Conservation (phyloP, 2,113 vertebrate genomes). For the Phylloscopus trochilus region DNA sequence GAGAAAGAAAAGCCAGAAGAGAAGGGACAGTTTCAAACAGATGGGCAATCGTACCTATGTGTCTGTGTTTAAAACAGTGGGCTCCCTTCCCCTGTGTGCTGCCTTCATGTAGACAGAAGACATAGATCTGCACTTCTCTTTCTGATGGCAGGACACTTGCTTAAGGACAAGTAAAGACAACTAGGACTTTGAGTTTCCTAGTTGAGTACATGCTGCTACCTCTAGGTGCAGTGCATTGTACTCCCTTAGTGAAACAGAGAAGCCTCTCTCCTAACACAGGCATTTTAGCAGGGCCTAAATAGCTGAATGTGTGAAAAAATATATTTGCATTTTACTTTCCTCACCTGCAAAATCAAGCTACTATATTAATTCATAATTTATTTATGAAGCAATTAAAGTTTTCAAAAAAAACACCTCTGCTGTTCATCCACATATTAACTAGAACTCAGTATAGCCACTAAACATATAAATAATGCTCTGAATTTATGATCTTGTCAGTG, state of each 20-base stretch:
- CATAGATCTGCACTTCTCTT: background rate
- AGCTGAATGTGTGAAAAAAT: background rate
- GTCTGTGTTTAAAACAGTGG: background rate
- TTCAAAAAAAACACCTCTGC: accelerated
- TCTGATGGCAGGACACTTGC: background rate
- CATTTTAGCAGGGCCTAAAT: background rate
- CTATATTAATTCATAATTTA: background rate
- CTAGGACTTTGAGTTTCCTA: background rate
- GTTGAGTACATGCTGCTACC: accelerated
- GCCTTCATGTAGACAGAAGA: background rate
- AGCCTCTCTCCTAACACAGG: background rate
- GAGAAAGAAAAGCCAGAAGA: background rate
- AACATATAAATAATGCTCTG: background rate
- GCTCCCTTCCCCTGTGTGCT: background rate
- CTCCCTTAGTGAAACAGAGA: background rate
- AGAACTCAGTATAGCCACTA: background rate
- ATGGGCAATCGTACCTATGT: background rate
- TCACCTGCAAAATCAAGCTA: background rate
- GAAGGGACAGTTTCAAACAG: background rate
- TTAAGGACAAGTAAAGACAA: background rate
- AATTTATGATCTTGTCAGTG: background rate
- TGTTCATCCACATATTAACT: background rate
- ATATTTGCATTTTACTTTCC: background rate
- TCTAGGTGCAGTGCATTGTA: no score
- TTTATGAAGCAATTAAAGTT: background rate